Evolutionary conservation across 2,113 vertebrate genomes (phyloP), one percentile per base, ranked within the genome.

Genomic region (Hepsetus odoe): DNA sequence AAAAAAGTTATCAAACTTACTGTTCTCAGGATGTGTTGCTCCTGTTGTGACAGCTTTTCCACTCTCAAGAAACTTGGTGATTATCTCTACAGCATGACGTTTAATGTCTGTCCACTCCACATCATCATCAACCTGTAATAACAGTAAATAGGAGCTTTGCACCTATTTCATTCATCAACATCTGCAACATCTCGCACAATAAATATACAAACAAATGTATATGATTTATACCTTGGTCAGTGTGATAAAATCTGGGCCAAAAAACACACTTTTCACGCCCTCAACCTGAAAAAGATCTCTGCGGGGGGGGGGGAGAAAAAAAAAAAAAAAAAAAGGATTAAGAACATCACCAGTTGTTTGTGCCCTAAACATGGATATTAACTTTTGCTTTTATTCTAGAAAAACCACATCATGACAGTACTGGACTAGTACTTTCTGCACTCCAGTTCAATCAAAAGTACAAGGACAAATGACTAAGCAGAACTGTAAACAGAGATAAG

Each of bases 231-330:
- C 93, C 92, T 94, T 94, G 9, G 92, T 94, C 69, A 94, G 77
- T 30, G 93, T 94, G 70, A 94, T 93, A 74, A 94, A 94, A 85
- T 94, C 93, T 1, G 93, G 92, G 13, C 93, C 93, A 83, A 92
- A 93, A 83, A 94, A 94, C 46, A 94, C 93, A 90, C 92, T 92
- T 85, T 93, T 92, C 14, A 94, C 91, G 49, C 93, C 93, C 77
- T 94, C 90, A n/a, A 94, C 91, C 84, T 92, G 88, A 89, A 94
- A 94, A 73, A 94, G 86, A 32, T 90, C 81, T 81, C 93, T 94
- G 84, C 40, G n/a, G n/a, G n/a, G n/a, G n/a, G n/a, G n/a, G n/a
- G n/a, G n/a, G n/a, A 84, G 68, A 74, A 84, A 77, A 79, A 79
- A 24, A 28, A 35, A 28, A 38, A 75, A 28, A 20, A 72, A n/a